Evolutionary conservation across 2,888 invertebrate genomes (phyloP), one percentile per base, ranked within the genome.

Genomic region (Silvanus unidentatus): DNA sequence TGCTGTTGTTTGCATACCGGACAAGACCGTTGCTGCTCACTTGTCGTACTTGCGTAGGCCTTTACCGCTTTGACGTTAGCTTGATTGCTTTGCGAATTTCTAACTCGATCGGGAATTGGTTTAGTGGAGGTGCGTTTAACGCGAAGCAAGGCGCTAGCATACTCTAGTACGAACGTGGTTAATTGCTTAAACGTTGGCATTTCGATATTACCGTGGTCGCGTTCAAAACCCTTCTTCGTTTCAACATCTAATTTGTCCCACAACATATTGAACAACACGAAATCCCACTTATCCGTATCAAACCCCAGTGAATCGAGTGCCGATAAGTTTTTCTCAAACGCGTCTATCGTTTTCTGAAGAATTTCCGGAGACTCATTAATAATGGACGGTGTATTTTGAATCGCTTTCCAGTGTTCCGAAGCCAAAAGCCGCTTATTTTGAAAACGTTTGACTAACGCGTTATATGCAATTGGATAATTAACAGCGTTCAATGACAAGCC

Each of bases 391-490:
- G 22, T 8, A 22, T 8, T 8, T 22, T 22, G 22, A 8, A 22
- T 22, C 4, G 22, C 22, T 5, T 8, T 3, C 22, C 22, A 22
- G 8, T 22, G 27, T 57, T 29, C 35, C 37, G 11, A 30, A 14
- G n/a, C 16, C 37, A 43, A 43, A 36, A 37, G 38, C 16, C 15
- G 36, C 27, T 13, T 35, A 16, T 42, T 42, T 34, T 42, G 42
- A 42, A 34, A 42, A 27, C 35, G 16, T 16, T 27, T n/a, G 22
- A 16, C 27, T 16, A 42, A 34, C 27, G 16, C 16, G 22, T 41
- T 32, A 34, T 41, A 41, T 9, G 41, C 41, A 16, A 41, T 16
- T 42, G 22, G 34, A 36, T 42, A 42, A 43, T 43, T 28, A 9
- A 30, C 32, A 14, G 27, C 16, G 10, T 14, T 27, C 22, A 43